A percentile compares a stretch with the other conserved stretches of the same genome.
Evolutionary conservation across 2,797 vertebrate genomes (phyloP).

Genomic region (Sebastes oblongus): DNA sequence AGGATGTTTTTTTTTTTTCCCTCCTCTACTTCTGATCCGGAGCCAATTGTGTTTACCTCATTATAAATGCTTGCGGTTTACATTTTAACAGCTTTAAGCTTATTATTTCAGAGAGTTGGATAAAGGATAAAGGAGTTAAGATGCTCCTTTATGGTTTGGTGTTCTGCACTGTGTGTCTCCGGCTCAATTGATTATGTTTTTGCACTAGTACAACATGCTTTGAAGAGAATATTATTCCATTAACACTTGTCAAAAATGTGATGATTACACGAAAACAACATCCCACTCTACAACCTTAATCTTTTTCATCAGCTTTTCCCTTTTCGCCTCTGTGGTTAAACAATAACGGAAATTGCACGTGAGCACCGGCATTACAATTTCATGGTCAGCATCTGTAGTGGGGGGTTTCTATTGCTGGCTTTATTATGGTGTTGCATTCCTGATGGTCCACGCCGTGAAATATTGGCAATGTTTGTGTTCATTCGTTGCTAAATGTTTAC

Average conservation of each 20-base stretch:
- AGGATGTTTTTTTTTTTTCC: neutral
- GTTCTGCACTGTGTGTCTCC: conserved; percentile 18
- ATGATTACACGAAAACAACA: conserved; percentile 11
- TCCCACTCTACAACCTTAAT: conserved; percentile 15
- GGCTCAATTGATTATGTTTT: conserved; percentile 9
- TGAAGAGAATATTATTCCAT: conserved; percentile 19
- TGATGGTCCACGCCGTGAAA: neutral
- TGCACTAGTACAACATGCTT: conserved; percentile 10
- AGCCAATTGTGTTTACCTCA: conserved; percentile 51
- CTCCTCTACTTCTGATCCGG: conserved; percentile 22
- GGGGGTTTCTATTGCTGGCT: conserved; percentile 21
- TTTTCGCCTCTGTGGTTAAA: conserved; percentile 15
- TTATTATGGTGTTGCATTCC: conserved; percentile 19
- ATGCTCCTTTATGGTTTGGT: conserved; percentile 19
- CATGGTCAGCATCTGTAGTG: conserved; percentile 39
- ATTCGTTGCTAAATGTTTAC: conserved; percentile 1
- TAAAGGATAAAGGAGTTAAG: conserved; percentile 27
- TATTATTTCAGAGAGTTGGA: conserved; percentile 50
- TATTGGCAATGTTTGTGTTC: neutral
- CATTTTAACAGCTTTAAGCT: conserved; percentile 41
- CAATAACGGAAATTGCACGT: conserved; percentile 12
- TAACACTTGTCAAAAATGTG: conserved; percentile 30
- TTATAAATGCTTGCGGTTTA: conserved; percentile 48
- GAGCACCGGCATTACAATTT: conserved; percentile 52
- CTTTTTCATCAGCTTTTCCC: conserved; percentile 11